Evolutionary conservation across 2,797 vertebrate genomes (phyloP), one percentile per base, ranked within the genome.

Genomic region (Heliangelus exortis): DNA sequence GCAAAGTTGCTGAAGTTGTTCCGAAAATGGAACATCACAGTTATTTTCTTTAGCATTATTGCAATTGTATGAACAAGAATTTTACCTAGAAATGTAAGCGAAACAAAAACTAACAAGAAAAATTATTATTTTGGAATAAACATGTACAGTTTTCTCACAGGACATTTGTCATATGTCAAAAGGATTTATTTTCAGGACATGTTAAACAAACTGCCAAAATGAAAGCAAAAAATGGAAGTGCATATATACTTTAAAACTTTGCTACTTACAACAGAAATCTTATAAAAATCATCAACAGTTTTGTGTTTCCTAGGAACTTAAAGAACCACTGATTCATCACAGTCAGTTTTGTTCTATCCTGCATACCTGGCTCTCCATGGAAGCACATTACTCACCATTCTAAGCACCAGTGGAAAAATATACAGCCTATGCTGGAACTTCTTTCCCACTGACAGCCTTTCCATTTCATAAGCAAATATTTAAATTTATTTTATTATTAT

Each of bases 291-390:
- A 18, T 94, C 79, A 95, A 85, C 41, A 95, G 93, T 87, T 85
- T 89, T 93, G 23, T 95, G 20, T 94, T 94, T 93, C 91, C 78
- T 94, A 96, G 94, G 92, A 63, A 74, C 77, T 43, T 94, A 89
- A 89, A 77, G 96, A 87, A 48, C 55, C 59, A 26, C 50, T 0
- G 36, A 59, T 80, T 51, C 91, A 53, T 80, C 93, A 83, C 31
- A 82, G 81, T 84, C 59, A 87, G n/a, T 84, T 87, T 80, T 77
- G n/a, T 89, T 78, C 59, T 89, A 5, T 80, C 48, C 75, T 85
- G 68, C 68, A 61, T 8, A 4, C 20, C 94, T 80, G 57, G 18
- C 48, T 87, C 91, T 92, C 47, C 82, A 12, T 39, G 82, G 78
- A 93, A 89, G 57, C 41, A 58, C 10, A 45, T 53, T 89, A 23